Conservation (phyloP, 2,888 invertebrate species). For the Campopleginae sp. region DNA sequence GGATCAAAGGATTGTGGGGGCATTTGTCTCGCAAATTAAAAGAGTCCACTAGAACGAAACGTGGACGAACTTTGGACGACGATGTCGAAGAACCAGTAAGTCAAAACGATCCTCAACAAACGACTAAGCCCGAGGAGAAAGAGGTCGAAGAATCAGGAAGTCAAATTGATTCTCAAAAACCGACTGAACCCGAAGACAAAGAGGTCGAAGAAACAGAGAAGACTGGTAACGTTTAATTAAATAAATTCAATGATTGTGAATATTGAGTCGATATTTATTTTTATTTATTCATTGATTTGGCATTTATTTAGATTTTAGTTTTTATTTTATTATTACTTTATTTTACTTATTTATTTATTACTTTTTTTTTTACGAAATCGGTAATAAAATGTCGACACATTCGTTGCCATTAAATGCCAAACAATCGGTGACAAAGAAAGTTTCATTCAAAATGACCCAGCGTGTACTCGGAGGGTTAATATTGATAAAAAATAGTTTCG, state of each 20-base stretch:
- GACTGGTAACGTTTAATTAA: neutral
- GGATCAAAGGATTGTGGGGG: neutral
- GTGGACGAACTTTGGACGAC: slow-evolving; percentile 36
- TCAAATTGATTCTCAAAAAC: too few species aligned
- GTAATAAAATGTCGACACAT: too few species aligned
- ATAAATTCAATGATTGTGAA: neutral
- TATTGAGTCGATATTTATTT: too few species aligned
- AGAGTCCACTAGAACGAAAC: slow-evolving; percentile 38
- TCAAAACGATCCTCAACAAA: neutral
- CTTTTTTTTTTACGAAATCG: too few species aligned
- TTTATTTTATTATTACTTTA: too few species aligned
- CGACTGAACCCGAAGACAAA: too few species aligned
- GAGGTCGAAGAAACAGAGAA: neutral
- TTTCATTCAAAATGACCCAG: too few species aligned
- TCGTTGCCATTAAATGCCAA: too few species aligned
- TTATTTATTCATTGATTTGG: too few species aligned
- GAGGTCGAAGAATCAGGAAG: neutral
- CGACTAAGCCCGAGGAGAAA: neutral
- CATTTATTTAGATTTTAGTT: too few species aligned
- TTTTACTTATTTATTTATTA: too few species aligned
- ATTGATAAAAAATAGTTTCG: neutral
- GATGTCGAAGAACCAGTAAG: slow-evolving; percentile 1
- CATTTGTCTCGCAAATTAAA: neutral
- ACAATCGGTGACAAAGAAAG: too few species aligned
- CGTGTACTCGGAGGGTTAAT: neutral